phyloP scores from a whole-genome alignment of 1,140 invertebrate species.

The Papilio dardanus region DNA sequence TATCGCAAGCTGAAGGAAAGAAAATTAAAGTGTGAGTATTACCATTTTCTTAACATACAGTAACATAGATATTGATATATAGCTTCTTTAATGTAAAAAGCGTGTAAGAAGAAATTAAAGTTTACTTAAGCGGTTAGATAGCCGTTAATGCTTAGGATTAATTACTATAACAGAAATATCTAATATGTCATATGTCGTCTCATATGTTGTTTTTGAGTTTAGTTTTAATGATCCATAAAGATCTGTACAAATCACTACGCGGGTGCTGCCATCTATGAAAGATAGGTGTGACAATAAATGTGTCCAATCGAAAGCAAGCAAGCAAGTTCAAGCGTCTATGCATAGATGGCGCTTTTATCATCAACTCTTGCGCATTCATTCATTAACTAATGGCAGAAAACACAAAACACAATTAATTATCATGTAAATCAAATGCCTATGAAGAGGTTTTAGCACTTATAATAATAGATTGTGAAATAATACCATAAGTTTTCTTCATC shows the following conservation, averaged over 20 bases:
- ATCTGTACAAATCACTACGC: background rate
- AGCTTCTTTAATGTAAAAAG: too few species aligned
- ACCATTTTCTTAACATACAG: background rate
- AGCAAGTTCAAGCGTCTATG: background rate
- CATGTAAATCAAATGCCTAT: background rate
- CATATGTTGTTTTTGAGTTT: background rate
- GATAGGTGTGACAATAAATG: background rate
- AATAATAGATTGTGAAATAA: slow-evolving; percentile 11
- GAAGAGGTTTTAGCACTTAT: background rate
- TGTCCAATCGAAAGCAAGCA: background rate
- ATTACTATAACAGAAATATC: slow-evolving; percentile 6
- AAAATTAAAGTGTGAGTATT: slow-evolving; percentile 78
- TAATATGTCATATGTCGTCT: too few species aligned
- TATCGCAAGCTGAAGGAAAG: slow-evolving; percentile 82
- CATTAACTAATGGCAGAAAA: background rate
- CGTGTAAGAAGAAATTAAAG: background rate
- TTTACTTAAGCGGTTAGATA: background rate
- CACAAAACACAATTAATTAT: background rate
- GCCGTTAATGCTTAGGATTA: background rate
- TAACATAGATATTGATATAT: background rate
- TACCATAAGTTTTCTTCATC: slow-evolving; percentile 35
- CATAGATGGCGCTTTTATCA: slow-evolving; percentile 36
- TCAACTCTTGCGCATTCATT: slow-evolving; percentile 34
- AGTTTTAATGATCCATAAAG: background rate
- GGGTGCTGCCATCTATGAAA: slow-evolving; percentile 31